Conservation (phyloP, 2,888 invertebrate genomes). For the Dexiosoma caninum region DNA sequence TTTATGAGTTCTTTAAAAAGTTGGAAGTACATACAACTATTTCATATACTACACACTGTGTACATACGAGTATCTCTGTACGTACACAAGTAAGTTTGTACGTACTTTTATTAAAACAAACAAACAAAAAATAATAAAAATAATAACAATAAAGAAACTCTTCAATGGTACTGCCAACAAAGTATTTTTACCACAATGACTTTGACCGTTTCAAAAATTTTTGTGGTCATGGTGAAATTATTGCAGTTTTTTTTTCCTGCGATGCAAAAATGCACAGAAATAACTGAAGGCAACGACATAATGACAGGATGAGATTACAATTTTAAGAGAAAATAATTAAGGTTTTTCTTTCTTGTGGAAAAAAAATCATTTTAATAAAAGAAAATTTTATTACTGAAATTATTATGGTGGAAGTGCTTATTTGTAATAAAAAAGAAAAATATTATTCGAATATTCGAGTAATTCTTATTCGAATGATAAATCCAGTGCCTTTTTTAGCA, state of each 20-base stretch:
- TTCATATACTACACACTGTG: too few relatives aligned
- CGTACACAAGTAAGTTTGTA: neutral
- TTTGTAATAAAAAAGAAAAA: too few relatives aligned
- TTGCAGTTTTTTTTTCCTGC: neutral
- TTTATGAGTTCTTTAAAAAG: constrained; percentile 15
- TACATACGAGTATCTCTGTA: too few relatives aligned
- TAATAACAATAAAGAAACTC: too few relatives aligned
- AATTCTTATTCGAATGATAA: too few relatives aligned
- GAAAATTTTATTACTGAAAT: neutral
- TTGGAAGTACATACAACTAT: neutral
- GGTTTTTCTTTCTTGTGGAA: neutral
- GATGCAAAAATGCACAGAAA: constrained; percentile 12
- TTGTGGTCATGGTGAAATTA: constrained; percentile 54
- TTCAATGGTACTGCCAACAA: neutral
- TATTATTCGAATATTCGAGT: too few relatives aligned
- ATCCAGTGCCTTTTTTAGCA: neutral
- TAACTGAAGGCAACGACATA: constrained; percentile 1
- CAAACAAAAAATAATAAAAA: too few relatives aligned
- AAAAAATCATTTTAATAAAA: neutral
- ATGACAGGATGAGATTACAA: constrained; percentile 44
- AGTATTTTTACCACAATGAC: constrained; percentile 38
- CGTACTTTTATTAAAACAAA: neutral
- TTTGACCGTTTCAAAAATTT: constrained; percentile 52
- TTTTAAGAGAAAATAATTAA: constrained; percentile 24
- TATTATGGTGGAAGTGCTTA: neutral